A percentile compares a stretch with the other conserved stretches of the same genome.
Conservation (phyloP, 2,888 invertebrate species). For the Ischnus inquisitorius region DNA sequence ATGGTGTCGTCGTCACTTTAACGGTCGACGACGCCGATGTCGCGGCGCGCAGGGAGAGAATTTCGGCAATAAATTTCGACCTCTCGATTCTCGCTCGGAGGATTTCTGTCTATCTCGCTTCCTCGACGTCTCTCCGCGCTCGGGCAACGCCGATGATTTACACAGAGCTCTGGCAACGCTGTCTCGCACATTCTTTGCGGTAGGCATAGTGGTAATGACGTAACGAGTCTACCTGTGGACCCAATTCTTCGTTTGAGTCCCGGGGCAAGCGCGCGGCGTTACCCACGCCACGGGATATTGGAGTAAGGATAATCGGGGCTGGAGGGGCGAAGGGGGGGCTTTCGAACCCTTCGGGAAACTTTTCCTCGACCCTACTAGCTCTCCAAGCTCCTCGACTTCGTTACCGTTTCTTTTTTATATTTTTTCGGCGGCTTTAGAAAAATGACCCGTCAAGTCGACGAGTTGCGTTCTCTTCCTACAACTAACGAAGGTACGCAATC, state of each 20-base stretch:
- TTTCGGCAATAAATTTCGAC: conserved; percentile 68
- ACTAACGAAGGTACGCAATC: conserved; percentile 5
- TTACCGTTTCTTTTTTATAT: conserved; percentile 22
- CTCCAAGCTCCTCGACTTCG: conserved; percentile 41
- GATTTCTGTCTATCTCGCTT: conserved; percentile 60
- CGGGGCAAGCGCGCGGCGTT: conserved; percentile 33
- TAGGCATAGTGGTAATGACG: conserved; percentile 81
- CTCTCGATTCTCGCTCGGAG: conserved; percentile 67
- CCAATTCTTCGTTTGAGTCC: conserved; percentile 77
- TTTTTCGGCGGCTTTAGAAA: conserved; percentile 35
- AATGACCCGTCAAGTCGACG: conserved; percentile 19
- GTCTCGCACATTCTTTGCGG: conserved; percentile 82
- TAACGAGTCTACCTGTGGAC: conserved; percentile 83
- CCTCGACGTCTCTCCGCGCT: conserved; percentile 63
- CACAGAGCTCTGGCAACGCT: conserved; percentile 73
- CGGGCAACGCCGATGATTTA: conserved; percentile 78
- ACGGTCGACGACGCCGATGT: conserved; percentile 63
- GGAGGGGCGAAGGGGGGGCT: conserved; percentile 35
- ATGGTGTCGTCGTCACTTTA: conserved; percentile 61
- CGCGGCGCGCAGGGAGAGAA: conserved; percentile 29
- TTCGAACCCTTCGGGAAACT: conserved; percentile 59
- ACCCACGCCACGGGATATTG: conserved; percentile 61
- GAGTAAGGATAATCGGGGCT: conserved; percentile 28
- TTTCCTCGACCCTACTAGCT: conserved; percentile 38
- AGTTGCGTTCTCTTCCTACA: conserved; percentile 39